Base-by-base conservation (phyloP, 1,140 invertebrate species). In the Cardiocondyla obscurior region DNA sequence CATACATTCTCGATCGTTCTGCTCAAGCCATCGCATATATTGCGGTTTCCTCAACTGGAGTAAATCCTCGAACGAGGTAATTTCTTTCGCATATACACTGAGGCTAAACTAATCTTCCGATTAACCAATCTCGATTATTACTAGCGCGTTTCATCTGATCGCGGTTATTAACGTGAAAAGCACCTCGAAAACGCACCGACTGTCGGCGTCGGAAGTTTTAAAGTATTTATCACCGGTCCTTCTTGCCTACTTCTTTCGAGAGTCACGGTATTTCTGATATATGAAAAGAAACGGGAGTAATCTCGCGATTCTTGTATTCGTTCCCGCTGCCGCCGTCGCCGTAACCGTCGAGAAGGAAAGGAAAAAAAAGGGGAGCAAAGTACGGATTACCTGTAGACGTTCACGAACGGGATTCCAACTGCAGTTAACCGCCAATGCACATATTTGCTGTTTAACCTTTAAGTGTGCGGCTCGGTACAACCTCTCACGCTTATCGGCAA, bases 271-370 rank as follows among this genome's bases (percentile, higher is more conserved):
- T 79, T 36, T 51, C 60, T 33, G 62, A 25, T 39, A 79, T 22
- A 62, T 53, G 46, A 53, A 69, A 69, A 79, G 62, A 69, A 79
- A 77, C 33, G 74, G 39, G 53, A 69, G 74, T 69, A 79, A 79
- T 79, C 65, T 72, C 46, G 62, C 74, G 16, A 79, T 42, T 69
- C 25, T 67, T 51, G 74, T 36, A 51, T 10, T 12, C 60, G 22
- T 44, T 73, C 60, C 22, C 70, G 36, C 19, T 10, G 16, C n/a
- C 28, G 22, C 19, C 57, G 19, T 25, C 62, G 8, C 12, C n/a
- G n/a, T n/a, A n/a, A n/a, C n/a, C n/a, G n/a, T 67, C n/a, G 16
- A 39, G 4, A 39, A 2, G 22, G 19, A 19, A 4, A 4, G 16
- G 10, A 25, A 16, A 16, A 60, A n/a, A 39, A 55, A 16, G 10